Conservation (phyloP, 1,140 invertebrate genomes). For the Aphelenchoides besseyi region DNA sequence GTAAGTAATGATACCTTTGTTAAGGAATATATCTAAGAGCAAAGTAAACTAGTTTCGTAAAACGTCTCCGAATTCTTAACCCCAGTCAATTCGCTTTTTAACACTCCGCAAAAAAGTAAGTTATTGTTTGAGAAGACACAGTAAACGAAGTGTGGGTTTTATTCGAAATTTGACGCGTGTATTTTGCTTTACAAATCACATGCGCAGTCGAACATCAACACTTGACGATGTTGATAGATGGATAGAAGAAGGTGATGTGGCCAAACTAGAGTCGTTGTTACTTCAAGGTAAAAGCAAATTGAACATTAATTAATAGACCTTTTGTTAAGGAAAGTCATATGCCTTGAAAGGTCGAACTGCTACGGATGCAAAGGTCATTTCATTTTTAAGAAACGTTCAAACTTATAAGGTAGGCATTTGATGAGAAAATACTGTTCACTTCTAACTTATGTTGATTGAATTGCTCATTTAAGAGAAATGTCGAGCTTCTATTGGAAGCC, state of each 20-base stretch:
- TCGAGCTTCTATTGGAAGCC: constrained; percentile 34
- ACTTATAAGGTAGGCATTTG: constrained; percentile 32
- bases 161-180: no score
- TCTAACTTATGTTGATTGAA: no score
- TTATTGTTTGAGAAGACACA: no score
- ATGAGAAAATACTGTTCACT: constrained; percentile 6
- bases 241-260: constrained; percentile 35
- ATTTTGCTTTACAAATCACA: not conserved
- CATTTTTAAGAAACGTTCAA: constrained; percentile 26
- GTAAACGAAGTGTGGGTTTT: no score
- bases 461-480: constrained; percentile 27
- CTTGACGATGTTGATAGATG: constrained; percentile 38
- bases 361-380: constrained; percentile 20
- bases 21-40: no score
- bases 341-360: constrained; percentile 32
- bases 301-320: no score
- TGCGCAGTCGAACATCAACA: constrained; percentile 21
- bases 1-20: no score
- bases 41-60: no score
- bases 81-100: no score
- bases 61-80: no score
- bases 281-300: no score
- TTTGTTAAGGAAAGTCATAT: constrained; percentile 29
- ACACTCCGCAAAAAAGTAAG: no score
- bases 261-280: constrained; percentile 30